A percentile compares a stretch with the other conserved stretches of the same genome.
These are phyloP conservation scores for Uria lomvia DNA, from an alignment of 2,113 vertebrate species.

Conservation along the genomic window DNA sequence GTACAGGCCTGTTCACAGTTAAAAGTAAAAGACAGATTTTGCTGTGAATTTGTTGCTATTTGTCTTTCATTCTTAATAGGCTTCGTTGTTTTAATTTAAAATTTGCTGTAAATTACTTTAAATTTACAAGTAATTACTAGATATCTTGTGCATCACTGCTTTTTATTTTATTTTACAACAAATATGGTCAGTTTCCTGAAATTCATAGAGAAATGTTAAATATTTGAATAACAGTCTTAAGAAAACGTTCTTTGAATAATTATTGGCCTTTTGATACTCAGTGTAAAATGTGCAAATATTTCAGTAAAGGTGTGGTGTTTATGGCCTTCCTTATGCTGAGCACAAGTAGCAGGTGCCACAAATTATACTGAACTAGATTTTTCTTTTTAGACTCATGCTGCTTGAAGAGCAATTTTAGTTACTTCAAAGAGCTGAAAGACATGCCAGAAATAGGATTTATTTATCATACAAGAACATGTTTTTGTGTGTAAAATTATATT, in stretches of 20 bases:
- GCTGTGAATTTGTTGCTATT: background rate
- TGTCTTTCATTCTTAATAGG: background rate
- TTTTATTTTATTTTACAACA: background rate
- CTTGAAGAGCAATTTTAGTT: background rate
- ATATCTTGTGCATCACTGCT: background rate
- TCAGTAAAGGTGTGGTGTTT: background rate
- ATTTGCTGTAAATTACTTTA: background rate
- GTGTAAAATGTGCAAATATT: background rate
- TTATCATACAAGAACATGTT: background rate
- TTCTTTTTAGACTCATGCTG: background rate
- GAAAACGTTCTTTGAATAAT: background rate
- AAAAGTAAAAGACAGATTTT: background rate
- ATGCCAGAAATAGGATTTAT: background rate
- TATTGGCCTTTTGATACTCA: background rate
- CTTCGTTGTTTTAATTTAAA: background rate
- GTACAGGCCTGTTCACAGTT: background rate
- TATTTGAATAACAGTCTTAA: background rate
- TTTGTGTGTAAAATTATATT: background rate
- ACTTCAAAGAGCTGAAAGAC: background rate
- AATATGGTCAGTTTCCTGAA: background rate
- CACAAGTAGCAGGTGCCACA: background rate
- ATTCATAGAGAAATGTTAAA: background rate
- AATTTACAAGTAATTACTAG: background rate
- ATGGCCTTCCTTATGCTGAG: background rate
- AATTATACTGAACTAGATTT: background rate